A percentile compares a stretch with the other conserved stretches of the same genome.
Evolutionary conservation across 2,113 vertebrate species (phyloP).

Genomic region (Symphodus melops): DNA sequence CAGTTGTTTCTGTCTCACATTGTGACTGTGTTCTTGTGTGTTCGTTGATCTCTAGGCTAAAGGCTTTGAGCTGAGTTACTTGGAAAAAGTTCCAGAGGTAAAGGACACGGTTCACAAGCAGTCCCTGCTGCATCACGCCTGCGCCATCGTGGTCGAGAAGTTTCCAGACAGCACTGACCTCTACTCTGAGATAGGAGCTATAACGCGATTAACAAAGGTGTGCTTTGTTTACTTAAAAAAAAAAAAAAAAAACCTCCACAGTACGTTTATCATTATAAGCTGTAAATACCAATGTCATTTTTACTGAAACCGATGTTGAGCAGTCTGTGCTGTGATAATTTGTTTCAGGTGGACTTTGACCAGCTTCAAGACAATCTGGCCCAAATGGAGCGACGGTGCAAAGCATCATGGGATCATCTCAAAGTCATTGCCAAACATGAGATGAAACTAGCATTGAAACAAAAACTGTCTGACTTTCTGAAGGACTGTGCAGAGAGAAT

Average conservation of each 20-base stretch:
- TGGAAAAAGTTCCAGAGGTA: slow-evolving; percentile 99
- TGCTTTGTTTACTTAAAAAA: not conserved
- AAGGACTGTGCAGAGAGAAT: slow-evolving; percentile 98
- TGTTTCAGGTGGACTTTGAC: slow-evolving; percentile 94
- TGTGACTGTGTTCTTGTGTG: slow-evolving; percentile 41
- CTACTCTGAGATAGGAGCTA: slow-evolving; percentile 96
- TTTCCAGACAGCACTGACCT: slow-evolving; percentile 97
- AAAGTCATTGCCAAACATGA: slow-evolving; percentile 98
- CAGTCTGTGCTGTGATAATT: slow-evolving; percentile 6
- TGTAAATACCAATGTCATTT: not conserved
- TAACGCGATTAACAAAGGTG: slow-evolving; percentile 98
- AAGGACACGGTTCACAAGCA: slow-evolving; percentile 99
- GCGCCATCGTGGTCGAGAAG: slow-evolving; percentile 95
- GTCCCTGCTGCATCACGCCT: slow-evolving; percentile 94
- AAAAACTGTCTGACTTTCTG: slow-evolving; percentile 96
- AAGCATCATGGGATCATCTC: slow-evolving; percentile 98
- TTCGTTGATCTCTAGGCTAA: slow-evolving; percentile 87
- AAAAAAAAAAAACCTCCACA: not conserved
- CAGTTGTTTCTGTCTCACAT: slow-evolving; percentile 45
- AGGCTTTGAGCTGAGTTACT: slow-evolving; percentile 98
- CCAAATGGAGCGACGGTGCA: slow-evolving; percentile 97
- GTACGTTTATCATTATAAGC: not conserved
- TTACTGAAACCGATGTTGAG: not conserved
- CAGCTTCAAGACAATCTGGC: slow-evolving; percentile 96
- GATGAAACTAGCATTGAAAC: slow-evolving; percentile 94